A percentile compares a stretch with the other conserved stretches of the same genome.
Evolutionary conservation across 2,888 invertebrate genomes (phyloP).

Genomic region (Tetragonisca angustula): DNA sequence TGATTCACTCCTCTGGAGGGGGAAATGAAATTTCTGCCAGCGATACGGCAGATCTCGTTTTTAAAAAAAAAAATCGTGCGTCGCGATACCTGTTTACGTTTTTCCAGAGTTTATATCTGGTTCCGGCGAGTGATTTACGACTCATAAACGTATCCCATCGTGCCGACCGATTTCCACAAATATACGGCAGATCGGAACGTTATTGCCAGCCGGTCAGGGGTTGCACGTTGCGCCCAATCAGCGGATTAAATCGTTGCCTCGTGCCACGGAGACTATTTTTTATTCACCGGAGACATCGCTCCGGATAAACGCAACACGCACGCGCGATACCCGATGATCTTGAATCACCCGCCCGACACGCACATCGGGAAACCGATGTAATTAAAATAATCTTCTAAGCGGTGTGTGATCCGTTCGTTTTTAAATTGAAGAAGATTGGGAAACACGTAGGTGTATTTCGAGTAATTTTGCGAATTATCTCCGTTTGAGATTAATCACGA

Average conservation of each 20-base stretch:
- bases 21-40: conserved; percentile 14
- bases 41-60: conserved; percentile 26
- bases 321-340: conserved; percentile 4
- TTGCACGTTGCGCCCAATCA: conserved; percentile 56
- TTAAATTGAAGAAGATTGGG: background rate
- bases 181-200: conserved; percentile 61
- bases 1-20: no score
- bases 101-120: conserved; percentile 63
- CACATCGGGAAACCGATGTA: background rate
- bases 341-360: background rate
- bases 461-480: no score
- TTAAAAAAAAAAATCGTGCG: conserved; percentile 30
- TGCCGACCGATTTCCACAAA: conserved; percentile 66
- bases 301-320: conserved; percentile 14
- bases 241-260: conserved; percentile 62
- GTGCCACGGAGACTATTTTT: conserved; percentile 48
- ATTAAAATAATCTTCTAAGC: conserved; percentile 14
- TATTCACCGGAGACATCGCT: conserved; percentile 49
- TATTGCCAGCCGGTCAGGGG: conserved; percentile 53
- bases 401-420: background rate
- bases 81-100: conserved; percentile 68
- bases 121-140: conserved; percentile 67
- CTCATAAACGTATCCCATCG: conserved; percentile 67
- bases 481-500: no score
- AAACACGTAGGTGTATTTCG: no score